phyloP scores from a whole-genome alignment of 2,888 invertebrate genomes.

The Proisotoma minuta region DNA sequence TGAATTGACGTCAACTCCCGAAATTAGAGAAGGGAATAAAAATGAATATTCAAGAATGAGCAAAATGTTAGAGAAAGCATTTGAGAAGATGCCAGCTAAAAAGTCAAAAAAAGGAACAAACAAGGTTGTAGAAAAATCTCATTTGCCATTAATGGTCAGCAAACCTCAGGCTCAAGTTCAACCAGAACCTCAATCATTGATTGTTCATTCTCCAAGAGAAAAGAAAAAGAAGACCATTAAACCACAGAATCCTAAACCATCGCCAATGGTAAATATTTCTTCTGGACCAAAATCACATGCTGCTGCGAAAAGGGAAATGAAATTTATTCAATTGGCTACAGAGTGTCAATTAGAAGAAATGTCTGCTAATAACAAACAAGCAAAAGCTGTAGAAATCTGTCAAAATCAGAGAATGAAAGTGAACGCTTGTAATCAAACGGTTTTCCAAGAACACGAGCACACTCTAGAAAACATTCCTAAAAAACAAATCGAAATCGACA shows the following conservation, averaged over 20 bases:
- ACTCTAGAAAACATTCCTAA: no score
- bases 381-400: background rate
- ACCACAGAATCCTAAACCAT: background rate
- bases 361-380: background rate
- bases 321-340: no score
- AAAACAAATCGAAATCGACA: no score
- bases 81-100: background rate
- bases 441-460: no score
- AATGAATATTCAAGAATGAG: background rate
- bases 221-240: background rate
- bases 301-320: background rate
- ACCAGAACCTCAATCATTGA: no score
- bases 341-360: background rate
- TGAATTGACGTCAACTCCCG: no score
- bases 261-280: background rate
- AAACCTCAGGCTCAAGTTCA: no score
- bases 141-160: no score
- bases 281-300: background rate
- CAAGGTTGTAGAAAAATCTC: no score
- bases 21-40: background rate
- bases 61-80: background rate
- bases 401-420: background rate
- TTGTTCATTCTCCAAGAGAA: no score
- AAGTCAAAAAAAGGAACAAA: no score
- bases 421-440: no score